phyloP scores from a whole-genome alignment of 2,797 vertebrate species.

The Xenopus petersii region DNA sequence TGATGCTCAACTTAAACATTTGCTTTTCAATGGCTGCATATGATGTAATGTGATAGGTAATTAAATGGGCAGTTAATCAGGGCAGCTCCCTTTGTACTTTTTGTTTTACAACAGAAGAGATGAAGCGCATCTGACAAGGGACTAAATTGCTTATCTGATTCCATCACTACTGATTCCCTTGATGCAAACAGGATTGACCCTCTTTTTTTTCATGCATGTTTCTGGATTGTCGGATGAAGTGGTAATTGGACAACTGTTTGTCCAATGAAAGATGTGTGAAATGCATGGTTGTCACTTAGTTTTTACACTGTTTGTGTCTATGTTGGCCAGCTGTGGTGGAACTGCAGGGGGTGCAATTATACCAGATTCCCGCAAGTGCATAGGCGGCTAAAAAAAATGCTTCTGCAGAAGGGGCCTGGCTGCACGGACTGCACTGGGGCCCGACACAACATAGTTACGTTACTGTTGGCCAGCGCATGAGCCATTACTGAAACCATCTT shows the following conservation, averaged over 20 bases:
- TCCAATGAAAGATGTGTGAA: slow-evolving; percentile 6
- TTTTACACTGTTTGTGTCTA: no score
- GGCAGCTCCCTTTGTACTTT: not conserved
- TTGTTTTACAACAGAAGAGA: not conserved
- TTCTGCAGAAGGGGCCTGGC: no score
- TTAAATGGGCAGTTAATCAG: not conserved
- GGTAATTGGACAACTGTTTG: slow-evolving; percentile 28
- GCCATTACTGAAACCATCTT: no score
- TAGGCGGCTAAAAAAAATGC: no score
- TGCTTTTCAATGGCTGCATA: not conserved
- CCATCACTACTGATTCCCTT: slow-evolving; percentile 21
- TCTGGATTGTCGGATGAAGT: slow-evolving; percentile 16
- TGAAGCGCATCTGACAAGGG: not conserved
- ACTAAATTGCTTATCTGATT: slow-evolving; percentile 38
- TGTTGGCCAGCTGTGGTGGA: no score
- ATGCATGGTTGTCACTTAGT: not conserved
- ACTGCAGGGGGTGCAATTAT: no score
- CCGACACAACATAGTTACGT: no score
- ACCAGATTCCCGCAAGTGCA: no score
- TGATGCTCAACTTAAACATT: not conserved
- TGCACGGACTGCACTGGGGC: no score
- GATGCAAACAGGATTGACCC: not conserved
- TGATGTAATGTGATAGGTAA: not conserved
- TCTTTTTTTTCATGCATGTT: slow-evolving; percentile 15
- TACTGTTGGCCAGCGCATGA: no score